A percentile compares a stretch with the other conserved stretches of the same genome.
phyloP scores from a whole-genome alignment of 1,140 invertebrate genomes.

The Diploscapter pachys region DNA sequence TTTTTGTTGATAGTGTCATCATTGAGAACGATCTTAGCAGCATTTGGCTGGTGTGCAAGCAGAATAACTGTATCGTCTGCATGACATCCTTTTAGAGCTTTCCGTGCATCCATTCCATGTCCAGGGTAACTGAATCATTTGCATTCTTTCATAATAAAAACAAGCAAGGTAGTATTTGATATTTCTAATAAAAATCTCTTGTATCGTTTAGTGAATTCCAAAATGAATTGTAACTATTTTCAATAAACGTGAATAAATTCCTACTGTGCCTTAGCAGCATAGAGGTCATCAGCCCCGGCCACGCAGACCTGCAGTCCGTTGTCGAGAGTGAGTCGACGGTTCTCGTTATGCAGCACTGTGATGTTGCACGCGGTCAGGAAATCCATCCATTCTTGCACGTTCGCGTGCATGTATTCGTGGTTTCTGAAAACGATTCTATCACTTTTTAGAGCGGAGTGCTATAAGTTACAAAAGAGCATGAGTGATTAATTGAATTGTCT shows the following conservation, averaged over 20 bases:
- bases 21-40: conserved; percentile 18
- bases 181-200: too few species aligned
- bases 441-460: not conserved
- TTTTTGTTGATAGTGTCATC: conserved; percentile 13
- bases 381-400: conserved; percentile 34
- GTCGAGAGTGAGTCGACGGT: conserved; percentile 7
- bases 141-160: too few species aligned
- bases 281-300: conserved; percentile 31
- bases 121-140: conserved; percentile 21
- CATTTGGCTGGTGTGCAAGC: conserved; percentile 38
- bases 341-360: conserved; percentile 34
- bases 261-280: conserved; percentile 20
- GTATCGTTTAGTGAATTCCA: too few species aligned
- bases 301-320: conserved; percentile 10
- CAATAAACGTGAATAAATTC: too few species aligned
- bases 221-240: too few species aligned
- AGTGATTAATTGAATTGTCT: too few species aligned
- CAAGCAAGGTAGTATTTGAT: too few species aligned
- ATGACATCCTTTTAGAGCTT: conserved; percentile 22
- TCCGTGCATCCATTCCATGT: conserved; percentile 35
- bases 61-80: conserved; percentile 21
- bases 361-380: conserved; percentile 33
- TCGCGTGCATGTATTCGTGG: conserved; percentile 39
- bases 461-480: not conserved
- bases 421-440: conserved; percentile 17